Percentiles rank a stretch among this genome's conserved stretches.
Conservation (phyloP, 2,113 vertebrate species). For the Bostrychus sinensis region DNA sequence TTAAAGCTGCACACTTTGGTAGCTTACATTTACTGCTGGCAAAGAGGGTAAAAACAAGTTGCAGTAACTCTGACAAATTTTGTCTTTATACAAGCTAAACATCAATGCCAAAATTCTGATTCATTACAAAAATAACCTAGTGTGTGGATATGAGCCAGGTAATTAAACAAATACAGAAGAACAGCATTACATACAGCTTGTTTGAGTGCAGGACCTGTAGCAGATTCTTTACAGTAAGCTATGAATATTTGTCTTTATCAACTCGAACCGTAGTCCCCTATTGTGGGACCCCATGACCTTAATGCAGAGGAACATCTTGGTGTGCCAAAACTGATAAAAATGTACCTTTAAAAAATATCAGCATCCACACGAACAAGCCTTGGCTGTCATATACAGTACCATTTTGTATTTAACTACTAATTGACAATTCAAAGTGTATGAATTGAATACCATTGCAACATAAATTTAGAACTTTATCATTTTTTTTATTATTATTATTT, state of each 20-base stretch:
- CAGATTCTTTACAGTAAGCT: not conserved
- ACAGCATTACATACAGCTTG: not conserved
- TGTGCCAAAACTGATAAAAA: not conserved
- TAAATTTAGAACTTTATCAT: no score
- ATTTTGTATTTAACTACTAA: no score
- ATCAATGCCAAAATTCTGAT: slow-evolving; percentile 5
- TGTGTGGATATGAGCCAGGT: not conserved
- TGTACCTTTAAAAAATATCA: not conserved
- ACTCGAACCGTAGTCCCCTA: not conserved
- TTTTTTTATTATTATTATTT: slow-evolving; percentile 7
- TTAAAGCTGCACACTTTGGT: slow-evolving; percentile 4
- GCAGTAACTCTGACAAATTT: not conserved
- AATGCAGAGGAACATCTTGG: slow-evolving; percentile 1
- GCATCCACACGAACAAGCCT: no score
- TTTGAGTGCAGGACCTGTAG: not conserved
- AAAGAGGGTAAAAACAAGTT: not conserved
- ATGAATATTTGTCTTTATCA: not conserved
- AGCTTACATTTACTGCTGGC: slow-evolving; percentile 14
- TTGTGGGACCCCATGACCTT: slow-evolving; percentile 4
- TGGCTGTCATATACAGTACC: no score
- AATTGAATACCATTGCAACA: no score
- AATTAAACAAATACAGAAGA: not conserved
- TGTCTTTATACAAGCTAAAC: no score
- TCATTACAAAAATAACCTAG: not conserved
- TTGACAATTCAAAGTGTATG: no score